phyloP scores from a whole-genome alignment of 2,113 vertebrate species.

The Erythrolamprus reginae region DNA sequence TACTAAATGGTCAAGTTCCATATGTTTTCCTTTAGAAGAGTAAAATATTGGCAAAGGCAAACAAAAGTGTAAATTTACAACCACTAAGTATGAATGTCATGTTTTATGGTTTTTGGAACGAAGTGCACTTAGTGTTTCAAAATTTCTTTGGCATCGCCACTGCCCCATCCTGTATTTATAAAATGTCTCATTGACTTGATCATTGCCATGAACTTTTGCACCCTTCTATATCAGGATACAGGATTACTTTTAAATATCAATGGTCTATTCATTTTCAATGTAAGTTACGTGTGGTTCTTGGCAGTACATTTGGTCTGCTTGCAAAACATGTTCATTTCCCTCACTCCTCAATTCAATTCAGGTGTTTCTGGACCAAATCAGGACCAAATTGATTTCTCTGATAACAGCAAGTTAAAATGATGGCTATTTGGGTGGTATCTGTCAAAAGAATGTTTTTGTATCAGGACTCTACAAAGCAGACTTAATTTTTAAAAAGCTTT shows the following conservation, averaged over 20 bases:
- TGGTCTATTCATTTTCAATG: not conserved
- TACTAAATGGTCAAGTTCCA: not conserved
- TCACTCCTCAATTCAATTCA: not conserved
- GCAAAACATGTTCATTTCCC: not conserved
- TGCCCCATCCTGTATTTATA: not conserved
- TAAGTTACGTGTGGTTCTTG: conserved; percentile 5
- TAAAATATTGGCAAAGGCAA: not conserved
- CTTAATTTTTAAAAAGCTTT: not conserved
- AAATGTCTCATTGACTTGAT: not conserved
- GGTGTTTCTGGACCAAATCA: not conserved
- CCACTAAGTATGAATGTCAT: not conserved
- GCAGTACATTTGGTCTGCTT: not conserved
- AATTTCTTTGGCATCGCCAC: not conserved
- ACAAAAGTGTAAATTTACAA: not conserved
- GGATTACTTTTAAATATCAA: not conserved
- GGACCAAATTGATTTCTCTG: not conserved
- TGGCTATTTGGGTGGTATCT: not conserved
- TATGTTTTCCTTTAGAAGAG: not conserved
- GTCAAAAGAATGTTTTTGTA: not conserved
- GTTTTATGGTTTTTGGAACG: not conserved
- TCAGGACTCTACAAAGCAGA: not conserved
- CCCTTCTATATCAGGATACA: not conserved
- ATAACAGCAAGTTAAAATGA: not conserved
- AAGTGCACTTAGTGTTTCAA: not conserved
- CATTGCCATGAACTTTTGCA: not conserved